These are phyloP conservation scores for Anseranas semipalmata DNA, from an alignment of 2,113 vertebrate genomes.

Conservation along the genomic window DNA sequence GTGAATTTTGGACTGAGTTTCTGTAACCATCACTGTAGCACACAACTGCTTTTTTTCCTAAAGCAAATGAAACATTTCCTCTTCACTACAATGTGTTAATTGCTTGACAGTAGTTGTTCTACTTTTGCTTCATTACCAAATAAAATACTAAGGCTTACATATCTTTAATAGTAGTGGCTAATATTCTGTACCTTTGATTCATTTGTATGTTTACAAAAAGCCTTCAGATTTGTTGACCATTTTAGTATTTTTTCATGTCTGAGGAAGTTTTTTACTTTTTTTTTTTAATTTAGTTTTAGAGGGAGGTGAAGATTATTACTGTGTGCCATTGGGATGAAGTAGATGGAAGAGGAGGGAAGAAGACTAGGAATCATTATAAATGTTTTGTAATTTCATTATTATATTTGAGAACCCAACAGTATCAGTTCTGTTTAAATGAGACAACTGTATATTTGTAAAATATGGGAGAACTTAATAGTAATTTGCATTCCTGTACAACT, in stretches of 20 bases:
- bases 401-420: background rate
- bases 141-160: constrained; percentile 39
- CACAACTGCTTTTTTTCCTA: background rate
- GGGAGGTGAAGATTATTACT: background rate
- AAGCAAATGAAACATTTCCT: background rate
- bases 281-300: background rate
- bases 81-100: constrained; percentile 25
- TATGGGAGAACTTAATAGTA: background rate
- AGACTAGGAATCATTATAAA: background rate
- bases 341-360: background rate
- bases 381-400: background rate
- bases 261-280: background rate
- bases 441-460: background rate
- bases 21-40: background rate
- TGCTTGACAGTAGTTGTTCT: constrained; percentile 37
- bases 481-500: background rate
- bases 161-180: background rate
- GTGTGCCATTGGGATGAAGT: background rate
- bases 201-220: background rate
- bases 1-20: constrained; percentile 8
- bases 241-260: background rate
- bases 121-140: constrained; percentile 29
- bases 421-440: background rate
- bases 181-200: background rate
- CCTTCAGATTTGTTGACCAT: background rate